These are phyloP conservation scores for Himalopsyche anomala DNA, from an alignment of 2,888 invertebrate genomes.

Conservation along the genomic window DNA sequence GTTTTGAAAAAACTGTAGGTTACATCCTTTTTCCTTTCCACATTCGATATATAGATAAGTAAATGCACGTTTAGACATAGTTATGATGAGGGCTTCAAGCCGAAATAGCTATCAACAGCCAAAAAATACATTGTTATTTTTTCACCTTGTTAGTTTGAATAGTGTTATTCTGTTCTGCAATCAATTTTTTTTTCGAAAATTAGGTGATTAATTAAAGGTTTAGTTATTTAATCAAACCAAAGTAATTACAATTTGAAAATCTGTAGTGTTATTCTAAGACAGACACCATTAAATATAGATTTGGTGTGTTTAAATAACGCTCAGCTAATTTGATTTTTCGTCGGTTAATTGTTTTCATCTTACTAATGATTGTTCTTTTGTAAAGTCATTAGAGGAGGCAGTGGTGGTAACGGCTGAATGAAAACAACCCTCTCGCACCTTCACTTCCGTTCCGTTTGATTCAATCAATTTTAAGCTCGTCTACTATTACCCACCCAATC, in stretches of 20 bases:
- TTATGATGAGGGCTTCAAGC: too few species aligned
- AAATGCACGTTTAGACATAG: too few species aligned
- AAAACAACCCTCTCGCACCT: not conserved
- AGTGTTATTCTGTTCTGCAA: too few species aligned
- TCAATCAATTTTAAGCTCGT: constrained; percentile 3
- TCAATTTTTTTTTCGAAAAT: too few species aligned
- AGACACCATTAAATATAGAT: not conserved
- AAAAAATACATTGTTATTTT: too few species aligned
- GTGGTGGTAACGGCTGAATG: not conserved
- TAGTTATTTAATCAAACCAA: not conserved
- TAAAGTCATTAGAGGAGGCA: not conserved
- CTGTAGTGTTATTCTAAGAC: not conserved
- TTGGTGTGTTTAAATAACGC: not conserved
- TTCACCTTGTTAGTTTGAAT: too few species aligned
- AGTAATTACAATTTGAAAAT: not conserved
- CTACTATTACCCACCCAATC: not conserved
- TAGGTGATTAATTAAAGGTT: not conserved
- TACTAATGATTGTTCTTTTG: not conserved
- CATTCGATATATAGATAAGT: too few species aligned
- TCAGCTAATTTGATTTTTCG: not conserved
- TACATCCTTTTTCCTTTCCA: too few species aligned
- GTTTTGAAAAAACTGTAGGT: too few species aligned
- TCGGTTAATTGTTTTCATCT: constrained; percentile 13
- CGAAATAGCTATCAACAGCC: too few species aligned
- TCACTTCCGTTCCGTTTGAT: not conserved